A percentile compares a stretch with the other conserved stretches of the same genome.
phyloP scores from a whole-genome alignment of 2,113 vertebrate species.

The Stegastes partitus region DNA sequence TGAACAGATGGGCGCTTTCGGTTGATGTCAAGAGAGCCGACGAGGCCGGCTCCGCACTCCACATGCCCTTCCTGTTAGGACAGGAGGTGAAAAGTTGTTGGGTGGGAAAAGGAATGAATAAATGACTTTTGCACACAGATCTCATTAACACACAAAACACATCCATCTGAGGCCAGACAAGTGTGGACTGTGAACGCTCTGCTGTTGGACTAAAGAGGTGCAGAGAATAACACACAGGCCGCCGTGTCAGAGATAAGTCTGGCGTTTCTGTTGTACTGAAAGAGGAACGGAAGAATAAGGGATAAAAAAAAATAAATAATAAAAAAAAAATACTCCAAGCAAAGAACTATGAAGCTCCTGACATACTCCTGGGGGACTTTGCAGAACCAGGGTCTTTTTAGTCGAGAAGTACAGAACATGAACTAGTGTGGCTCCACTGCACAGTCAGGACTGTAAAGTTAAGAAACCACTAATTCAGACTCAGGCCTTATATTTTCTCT shows the following conservation, averaged over 20 bases:
- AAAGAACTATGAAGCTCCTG: conserved; percentile 82
- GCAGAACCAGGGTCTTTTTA: conserved; percentile 88
- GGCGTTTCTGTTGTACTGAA: conserved; percentile 77
- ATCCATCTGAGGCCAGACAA: conserved; percentile 88
- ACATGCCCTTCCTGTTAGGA: conserved; percentile 65
- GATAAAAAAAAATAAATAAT: too few species aligned
- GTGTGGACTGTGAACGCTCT: conserved; percentile 89
- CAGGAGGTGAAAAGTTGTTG: conserved; percentile 73
- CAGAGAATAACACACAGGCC: conserved; percentile 66
- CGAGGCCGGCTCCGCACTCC: conserved; percentile 60
- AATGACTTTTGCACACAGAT: conserved; percentile 78
- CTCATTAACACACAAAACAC: conserved; percentile 74
- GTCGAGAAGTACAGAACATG: conserved; percentile 88
- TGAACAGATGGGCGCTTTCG: conserved; percentile 53
- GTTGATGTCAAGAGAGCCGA: conserved; percentile 60
- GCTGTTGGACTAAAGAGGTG: conserved; percentile 73
- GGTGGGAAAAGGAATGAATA: conserved; percentile 62
- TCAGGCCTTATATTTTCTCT: conserved; percentile 99
- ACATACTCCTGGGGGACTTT: conserved; percentile 88
- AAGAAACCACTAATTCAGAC: conserved; percentile 97
- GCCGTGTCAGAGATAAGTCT: conserved; percentile 85
- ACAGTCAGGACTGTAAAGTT: conserved; percentile 91
- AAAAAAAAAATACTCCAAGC: conserved; percentile 53
- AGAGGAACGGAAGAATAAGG: conserved; percentile 60
- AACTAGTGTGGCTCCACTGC: conserved; percentile 87